Evolutionary conservation across 2,797 vertebrate species (phyloP), one percentile per base, ranked within the genome.

Genomic region (Gymnothorax javanicus): DNA sequence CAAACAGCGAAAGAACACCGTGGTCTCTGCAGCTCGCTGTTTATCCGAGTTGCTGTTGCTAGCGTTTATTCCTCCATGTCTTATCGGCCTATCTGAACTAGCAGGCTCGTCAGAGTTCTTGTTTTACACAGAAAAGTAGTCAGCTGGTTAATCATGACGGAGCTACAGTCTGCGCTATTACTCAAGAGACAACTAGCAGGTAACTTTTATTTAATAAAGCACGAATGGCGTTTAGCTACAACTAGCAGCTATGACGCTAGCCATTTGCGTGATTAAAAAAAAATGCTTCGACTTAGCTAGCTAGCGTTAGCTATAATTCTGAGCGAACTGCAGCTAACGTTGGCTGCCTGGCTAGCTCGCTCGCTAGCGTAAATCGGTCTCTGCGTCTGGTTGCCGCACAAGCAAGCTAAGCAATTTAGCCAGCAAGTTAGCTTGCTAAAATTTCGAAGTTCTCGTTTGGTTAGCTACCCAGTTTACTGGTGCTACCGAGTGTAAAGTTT

Each of bases 161-260:
- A 99, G 96, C 97, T 97, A 90, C 98, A 98, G 95, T 98, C 98
- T 88, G 98, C 96, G 92, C 95, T 99, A 96, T 96, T 99, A 93
- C 96, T 99, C 95, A 97, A 97, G 95, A 98, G 98, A 96, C 98
- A 99, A 96, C 97, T 99, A 89, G 98, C 98, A 97, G 98, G 98
- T 99, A 97, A 97, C 73, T 33, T 77, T 77, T 6, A 43, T 43
- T 77, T 50, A 43, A 43, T 8, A 77, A 50, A 43, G 43, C 27
- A 73, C 2, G 87, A 93, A 89, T 88, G n/a, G 79, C 67, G 73
- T 23, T 87, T 86, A 43, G 87, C 84, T 86, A 87, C 86, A 67
- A 90, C 15, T 69, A 54, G 77, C 77, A 54, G 77, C 77, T 81
- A 50, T 17, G 33, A 2, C 33, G 33, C 33, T 43, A 43, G 33